phyloP scores from a whole-genome alignment of 35 echinoderm and acorn worm species.

The Amphiura filiformis region DNA sequence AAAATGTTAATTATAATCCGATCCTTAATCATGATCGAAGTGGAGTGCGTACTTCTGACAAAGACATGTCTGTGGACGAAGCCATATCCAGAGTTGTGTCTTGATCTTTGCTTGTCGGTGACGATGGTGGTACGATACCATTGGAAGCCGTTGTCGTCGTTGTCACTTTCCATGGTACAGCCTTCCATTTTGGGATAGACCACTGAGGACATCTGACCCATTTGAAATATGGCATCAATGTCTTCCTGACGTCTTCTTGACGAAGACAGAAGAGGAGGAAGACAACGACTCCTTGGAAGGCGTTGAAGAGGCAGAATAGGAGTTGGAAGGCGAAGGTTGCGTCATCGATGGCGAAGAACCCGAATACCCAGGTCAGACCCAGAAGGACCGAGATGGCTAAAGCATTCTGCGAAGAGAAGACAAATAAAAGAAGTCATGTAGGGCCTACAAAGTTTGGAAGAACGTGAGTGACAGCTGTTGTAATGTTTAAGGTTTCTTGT shows the following conservation, averaged over 20 bases:
- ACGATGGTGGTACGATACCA: neutral
- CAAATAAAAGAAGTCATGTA: neutral
- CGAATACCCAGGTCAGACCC: constrained; percentile 39
- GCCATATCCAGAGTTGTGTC: neutral
- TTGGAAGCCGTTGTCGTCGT: neutral
- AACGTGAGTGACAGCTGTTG: no score
- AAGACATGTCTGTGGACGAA: neutral
- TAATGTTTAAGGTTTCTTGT: no score
- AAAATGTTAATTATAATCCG: no score
- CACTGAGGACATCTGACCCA: neutral
- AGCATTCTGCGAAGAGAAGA: constrained; percentile 21
- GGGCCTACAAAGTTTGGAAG: no score
- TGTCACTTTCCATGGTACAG: neutral
- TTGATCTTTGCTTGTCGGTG: neutral
- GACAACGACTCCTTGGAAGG: constrained; percentile 35
- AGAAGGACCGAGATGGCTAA: constrained; percentile 44
- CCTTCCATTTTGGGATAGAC: neutral
- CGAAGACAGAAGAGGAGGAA: constrained; percentile 29
- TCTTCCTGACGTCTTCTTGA: constrained; percentile 3
- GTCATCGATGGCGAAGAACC: constrained; percentile 40
- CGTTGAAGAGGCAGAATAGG: constrained; percentile 42
- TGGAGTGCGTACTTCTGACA: neutral
- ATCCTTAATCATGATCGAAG: neutral
- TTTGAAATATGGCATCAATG: neutral
- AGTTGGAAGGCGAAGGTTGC: constrained; percentile 26